Evolutionary conservation across 2,113 vertebrate genomes (phyloP), one percentile per base, ranked within the genome.

Genomic region (Nannospalax galili): DNA sequence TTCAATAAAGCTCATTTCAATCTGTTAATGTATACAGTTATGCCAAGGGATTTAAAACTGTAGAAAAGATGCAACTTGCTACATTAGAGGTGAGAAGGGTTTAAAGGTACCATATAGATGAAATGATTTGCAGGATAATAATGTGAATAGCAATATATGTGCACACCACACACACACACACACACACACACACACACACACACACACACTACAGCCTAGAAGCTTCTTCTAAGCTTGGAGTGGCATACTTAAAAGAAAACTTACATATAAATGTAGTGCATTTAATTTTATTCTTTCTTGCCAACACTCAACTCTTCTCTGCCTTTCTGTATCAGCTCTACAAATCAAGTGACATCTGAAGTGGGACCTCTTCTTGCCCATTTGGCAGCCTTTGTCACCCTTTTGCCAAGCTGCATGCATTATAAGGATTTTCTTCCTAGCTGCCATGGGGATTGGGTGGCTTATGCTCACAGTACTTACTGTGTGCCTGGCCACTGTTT

Each of bases 1-100:
- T 98, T 97, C 98, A 98, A 98, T 98, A 98, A 98, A 98, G 96
- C 97, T 98, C 97, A 98, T 98, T 98, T 98, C 98, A 98, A 98
- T 97, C 97, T 58, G 96, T 97, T 98, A 98, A 98, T 98, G 98
- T 98, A 98, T 97, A 98, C 94, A 77, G 95, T 96, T 97, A 97
- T 98, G 98, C 98, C 98, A 97, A 96, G 95, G 97, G 98, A 96
- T 98, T 98, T 98, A 93, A 98, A 98, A 97, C 94, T 93, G 75
- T 93, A 97, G 96, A 97, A 98, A 98, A 98, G 87, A 98, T 98
- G 97, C 97, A 98, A 98, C 95, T 96, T 98, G 97, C 97, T 96
- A 98, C 96, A 97, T 97, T 97, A 96, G 94, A 96, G 97, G 97
- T 97, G 97, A 97, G 97, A 97, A 98, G 96, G 97, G 97, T 96